Evolutionary conservation across 64 coral and sea anemone species (phyloP).

Genomic region (Stichodactyla mertensii): DNA sequence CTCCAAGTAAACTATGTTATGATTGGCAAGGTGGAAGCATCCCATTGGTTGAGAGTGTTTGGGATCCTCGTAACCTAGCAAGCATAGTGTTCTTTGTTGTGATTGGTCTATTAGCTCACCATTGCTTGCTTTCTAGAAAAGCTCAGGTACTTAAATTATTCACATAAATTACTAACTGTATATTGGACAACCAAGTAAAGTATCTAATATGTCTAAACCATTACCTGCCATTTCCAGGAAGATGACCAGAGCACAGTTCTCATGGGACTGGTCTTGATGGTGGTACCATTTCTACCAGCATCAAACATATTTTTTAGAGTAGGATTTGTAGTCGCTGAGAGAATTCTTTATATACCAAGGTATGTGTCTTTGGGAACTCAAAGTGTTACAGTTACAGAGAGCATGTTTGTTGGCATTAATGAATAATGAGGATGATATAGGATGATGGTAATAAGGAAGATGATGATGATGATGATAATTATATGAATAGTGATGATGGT

Average conservation of each 20-base stretch:
- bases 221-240: conserved; percentile 12
- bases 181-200: no score
- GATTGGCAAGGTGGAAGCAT: conserved; percentile 95
- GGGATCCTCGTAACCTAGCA: conserved; percentile 72
- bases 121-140: conserved; percentile 27
- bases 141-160: conserved; percentile 17
- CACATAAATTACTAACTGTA: no score
- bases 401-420: background rate
- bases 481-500: background rate
- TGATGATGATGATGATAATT: background rate
- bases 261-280: conserved; percentile 52
- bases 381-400: background rate
- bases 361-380: background rate
- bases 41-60: conserved; percentile 58
- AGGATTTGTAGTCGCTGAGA: conserved; percentile 94
- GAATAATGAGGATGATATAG: no score
- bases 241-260: conserved; percentile 46
- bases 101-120: conserved; percentile 29
- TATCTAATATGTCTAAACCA: no score
- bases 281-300: conserved; percentile 84
- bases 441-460: background rate
- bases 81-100: conserved; percentile 54
- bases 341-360: conserved; percentile 95
- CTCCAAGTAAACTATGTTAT: conserved; percentile 77
- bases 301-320: conserved; percentile 89